phyloP scores from a whole-genome alignment of 2,888 invertebrate species.

The Coenonympha glycerion region DNA sequence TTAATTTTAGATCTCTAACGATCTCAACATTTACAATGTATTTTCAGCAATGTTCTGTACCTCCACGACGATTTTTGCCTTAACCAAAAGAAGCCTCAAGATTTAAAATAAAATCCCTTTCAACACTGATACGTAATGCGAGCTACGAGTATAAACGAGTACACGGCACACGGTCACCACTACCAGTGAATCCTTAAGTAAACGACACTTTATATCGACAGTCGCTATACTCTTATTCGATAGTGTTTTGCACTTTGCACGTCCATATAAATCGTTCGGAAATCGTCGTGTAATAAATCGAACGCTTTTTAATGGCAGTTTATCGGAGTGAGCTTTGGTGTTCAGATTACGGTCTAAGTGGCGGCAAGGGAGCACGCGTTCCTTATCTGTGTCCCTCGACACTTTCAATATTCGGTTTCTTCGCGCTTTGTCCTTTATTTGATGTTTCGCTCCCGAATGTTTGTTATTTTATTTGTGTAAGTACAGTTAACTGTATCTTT shows the following conservation, averaged over 20 bases:
- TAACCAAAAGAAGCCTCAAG: neutral
- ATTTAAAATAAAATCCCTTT: slow-evolving; percentile 1
- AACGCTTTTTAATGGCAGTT: slow-evolving; percentile 75
- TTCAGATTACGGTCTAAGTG: slow-evolving; percentile 74
- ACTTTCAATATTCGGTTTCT: slow-evolving; percentile 74
- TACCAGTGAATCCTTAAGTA: slow-evolving; percentile 24
- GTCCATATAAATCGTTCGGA: slow-evolving; percentile 50
- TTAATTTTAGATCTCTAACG: too few relatives aligned
- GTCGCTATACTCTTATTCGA: slow-evolving; percentile 25
- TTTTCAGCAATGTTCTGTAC: neutral
- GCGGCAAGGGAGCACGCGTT: slow-evolving; percentile 68
- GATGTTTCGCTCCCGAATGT: slow-evolving; percentile 32
- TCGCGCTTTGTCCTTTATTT: slow-evolving; percentile 53
- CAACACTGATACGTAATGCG: slow-evolving; percentile 11
- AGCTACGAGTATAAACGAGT: slow-evolving; percentile 13
- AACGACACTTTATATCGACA: slow-evolving; percentile 25
- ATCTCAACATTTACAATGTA: neutral
- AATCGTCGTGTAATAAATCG: slow-evolving; percentile 75
- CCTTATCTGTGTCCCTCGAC: slow-evolving; percentile 72
- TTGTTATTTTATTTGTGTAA: slow-evolving; percentile 5
- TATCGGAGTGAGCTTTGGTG: slow-evolving; percentile 73
- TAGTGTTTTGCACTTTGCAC: slow-evolving; percentile 31
- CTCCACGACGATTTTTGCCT: too few relatives aligned
- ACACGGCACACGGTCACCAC: slow-evolving; percentile 4
- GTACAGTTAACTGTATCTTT: neutral